Evolutionary conservation across 1,140 invertebrate species (phyloP), one percentile per base, ranked within the genome.

Genomic region (Neodiprion lecontei): DNA sequence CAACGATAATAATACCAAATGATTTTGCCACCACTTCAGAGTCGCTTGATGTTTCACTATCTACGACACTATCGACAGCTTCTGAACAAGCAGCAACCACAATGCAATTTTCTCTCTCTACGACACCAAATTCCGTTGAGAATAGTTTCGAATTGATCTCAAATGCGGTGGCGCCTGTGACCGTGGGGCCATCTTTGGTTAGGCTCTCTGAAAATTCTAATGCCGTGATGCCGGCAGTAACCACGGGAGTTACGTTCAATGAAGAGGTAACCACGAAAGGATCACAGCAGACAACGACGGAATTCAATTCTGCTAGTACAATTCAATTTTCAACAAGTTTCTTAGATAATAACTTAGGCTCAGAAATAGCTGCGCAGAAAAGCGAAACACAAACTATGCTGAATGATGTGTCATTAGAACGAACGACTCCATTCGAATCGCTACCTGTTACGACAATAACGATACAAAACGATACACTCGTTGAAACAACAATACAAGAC

Each of bases 401-500:
- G 28, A 40, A 40, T 40, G 28, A 40, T 40, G 11, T 21, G 21
- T 11, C 17, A 23, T 17, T 17, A 11, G 11, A 69, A 69, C 11
- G 11, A 14, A 14, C 67, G 11, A 11, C 12, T 47, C 40, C 67
- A 11, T 21, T 69, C 11, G 67, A 17, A 11, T 21, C 49, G 4
- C 48, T 67, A 9, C 21, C 49, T 2, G 50, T 49, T 0, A 12
- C 67, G 70, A 69, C 11, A 21, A 61, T 28, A n/a, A 53, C 69
- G 14, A 23, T 14, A 48, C 61, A 69, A 4, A 80, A 77, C 3
- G 73, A 67, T 2, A 1, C 23, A 40, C n/a, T 49, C 48, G 48
- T 73, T 21, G 71, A 74, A 21, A 61, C 80, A 12, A 79, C 65
- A 53, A 75, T 74, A 67, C 67, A 74, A 72, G 61, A 40, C 10